phyloP scores from a whole-genome alignment of 2,888 invertebrate species.

The Agapostemon virescens region DNA sequence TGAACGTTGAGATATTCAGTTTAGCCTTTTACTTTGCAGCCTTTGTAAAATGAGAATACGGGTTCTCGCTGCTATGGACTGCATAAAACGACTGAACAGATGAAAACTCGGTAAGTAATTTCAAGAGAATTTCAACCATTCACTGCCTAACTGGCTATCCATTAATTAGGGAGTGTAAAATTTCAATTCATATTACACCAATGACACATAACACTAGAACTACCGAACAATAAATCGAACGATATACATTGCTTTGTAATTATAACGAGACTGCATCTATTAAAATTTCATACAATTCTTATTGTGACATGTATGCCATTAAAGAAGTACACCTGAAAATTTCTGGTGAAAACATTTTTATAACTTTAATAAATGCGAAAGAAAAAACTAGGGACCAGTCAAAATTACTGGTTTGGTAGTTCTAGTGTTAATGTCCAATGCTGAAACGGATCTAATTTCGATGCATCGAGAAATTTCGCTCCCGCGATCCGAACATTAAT shows the following conservation, averaged over 20 bases:
- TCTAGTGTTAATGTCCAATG: background rate
- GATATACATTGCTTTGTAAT: no score
- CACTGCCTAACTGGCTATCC: background rate
- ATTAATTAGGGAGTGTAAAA: background rate
- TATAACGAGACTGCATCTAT: no score
- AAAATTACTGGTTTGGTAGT: no score
- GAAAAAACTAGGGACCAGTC: no score
- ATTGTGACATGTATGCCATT: no score
- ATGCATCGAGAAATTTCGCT: no score
- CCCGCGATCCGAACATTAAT: no score
- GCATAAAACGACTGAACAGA: background rate
- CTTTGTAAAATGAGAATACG: constrained; percentile 4
- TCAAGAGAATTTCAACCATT: background rate
- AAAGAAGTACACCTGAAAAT: no score
- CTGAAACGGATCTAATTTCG: background rate
- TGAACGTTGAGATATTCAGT: background rate
- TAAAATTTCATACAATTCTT: no score
- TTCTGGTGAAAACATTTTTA: no score
- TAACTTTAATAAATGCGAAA: no score
- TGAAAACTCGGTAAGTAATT: background rate
- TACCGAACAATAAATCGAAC: no score
- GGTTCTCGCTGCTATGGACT: background rate
- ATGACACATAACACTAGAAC: background rate
- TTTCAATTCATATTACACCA: background rate
- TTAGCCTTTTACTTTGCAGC: background rate